Evolutionary conservation across 1,140 invertebrate species (phyloP).

Genomic region (Nomia melanderi): DNA sequence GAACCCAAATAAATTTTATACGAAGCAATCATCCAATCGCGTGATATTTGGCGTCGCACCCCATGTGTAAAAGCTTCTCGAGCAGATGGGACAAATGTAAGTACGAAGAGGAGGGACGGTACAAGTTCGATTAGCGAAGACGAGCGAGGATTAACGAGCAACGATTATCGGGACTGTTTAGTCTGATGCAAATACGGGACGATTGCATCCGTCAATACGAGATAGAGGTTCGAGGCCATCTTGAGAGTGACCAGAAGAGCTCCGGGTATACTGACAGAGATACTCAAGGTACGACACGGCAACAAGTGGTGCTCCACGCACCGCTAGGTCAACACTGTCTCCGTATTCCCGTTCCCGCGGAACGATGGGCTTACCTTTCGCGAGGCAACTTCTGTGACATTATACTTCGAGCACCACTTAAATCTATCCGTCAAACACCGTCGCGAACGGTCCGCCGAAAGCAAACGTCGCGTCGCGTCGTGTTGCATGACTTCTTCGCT

Average conservation of each 20-base stretch:
- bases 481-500: slow-evolving; percentile 3
- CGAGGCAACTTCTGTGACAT: slow-evolving; percentile 41
- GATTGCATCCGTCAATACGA: slow-evolving; percentile 40
- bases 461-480: slow-evolving; percentile 35
- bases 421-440: slow-evolving; percentile 28
- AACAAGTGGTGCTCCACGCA: slow-evolving; percentile 73
- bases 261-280: slow-evolving; percentile 28
- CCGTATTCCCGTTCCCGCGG: slow-evolving; percentile 30
- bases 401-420: slow-evolving; percentile 44
- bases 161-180: slow-evolving; percentile 40
- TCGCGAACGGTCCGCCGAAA: slow-evolving; percentile 7
- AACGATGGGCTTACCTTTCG: slow-evolving; percentile 12
- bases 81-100: background rate
- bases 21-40: too few relatives aligned
- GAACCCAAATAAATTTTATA: too few relatives aligned
- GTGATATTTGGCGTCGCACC: background rate
- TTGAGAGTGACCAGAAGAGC: slow-evolving; percentile 16
- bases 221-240: slow-evolving; percentile 36
- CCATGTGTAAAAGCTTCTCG: background rate
- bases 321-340: slow-evolving; percentile 46
- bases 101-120: background rate
- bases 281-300: slow-evolving; percentile 65
- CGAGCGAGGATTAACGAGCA: background rate
- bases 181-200: slow-evolving; percentile 33
- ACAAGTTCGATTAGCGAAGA: slow-evolving; percentile 23